A percentile compares a stretch with the other conserved stretches of the same genome.
phyloP scores from a whole-genome alignment of 2,113 vertebrate genomes.

The Macaca mulatta region DNA sequence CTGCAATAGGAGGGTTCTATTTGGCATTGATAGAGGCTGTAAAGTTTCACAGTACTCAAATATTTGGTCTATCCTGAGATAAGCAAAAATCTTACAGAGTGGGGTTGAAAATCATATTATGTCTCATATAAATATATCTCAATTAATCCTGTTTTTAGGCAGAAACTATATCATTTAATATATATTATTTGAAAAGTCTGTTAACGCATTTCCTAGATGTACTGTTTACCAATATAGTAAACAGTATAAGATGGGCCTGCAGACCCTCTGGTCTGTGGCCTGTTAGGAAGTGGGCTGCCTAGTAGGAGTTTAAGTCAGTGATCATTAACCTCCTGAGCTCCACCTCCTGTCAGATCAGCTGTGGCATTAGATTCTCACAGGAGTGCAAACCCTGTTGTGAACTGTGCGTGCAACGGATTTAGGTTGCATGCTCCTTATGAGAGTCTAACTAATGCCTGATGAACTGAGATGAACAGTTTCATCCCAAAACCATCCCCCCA shows the following conservation, averaged over 20 bases:
- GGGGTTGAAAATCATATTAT: conserved; percentile 14
- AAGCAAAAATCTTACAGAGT: background rate
- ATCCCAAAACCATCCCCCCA: no score
- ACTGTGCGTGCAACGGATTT: no score
- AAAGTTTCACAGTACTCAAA: conserved; percentile 28
- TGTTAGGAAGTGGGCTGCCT: no score
- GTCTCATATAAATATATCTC: background rate
- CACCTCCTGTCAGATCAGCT: no score
- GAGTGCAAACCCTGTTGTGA: no score
- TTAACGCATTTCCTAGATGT: background rate
- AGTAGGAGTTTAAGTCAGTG: no score
- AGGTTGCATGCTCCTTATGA: no score
- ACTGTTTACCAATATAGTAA: background rate
- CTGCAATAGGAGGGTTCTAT: background rate
- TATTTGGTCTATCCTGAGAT: background rate
- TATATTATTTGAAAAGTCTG: conserved; percentile 9
- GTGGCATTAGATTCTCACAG: no score
- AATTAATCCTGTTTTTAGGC: background rate
- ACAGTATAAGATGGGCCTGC: background rate
- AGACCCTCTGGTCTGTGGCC: no score
- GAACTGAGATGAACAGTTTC: no score
- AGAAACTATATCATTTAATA: background rate
- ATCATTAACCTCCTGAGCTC: no score
- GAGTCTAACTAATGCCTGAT: no score
- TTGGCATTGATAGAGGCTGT: background rate